Evolutionary conservation across 2,113 vertebrate genomes (phyloP), one percentile per base, ranked within the genome.

Genomic region (Myodes glareolus): DNA sequence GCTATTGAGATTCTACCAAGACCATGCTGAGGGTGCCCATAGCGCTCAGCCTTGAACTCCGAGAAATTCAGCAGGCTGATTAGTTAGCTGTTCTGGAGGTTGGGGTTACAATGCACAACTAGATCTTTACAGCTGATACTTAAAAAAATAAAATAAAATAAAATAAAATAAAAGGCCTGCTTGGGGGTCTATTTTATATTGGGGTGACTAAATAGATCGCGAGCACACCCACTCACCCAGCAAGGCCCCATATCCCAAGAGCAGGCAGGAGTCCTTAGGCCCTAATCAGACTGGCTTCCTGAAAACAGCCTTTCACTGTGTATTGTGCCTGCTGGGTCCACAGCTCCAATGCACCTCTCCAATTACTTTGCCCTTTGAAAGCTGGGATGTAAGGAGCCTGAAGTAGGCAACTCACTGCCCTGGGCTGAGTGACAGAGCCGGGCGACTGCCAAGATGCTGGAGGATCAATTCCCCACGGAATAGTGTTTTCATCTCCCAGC

Each of bases 351-450:
- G 7, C 47, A 0, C 42, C 89, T 97, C 97, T 96, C 96, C 96
- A 58, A 70, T 96, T 95, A 92, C 97, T 78, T 61, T 27, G 92
- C 33, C 75, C 96, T 97, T 97, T 95, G 95, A 95, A 88, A 96
- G 75, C 55, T 0, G 0, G 92, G 94, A 93, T 85, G 78, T 55
- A 31, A 76, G 47, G 88, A 96, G 90, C 63, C 78, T 0, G 0
- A 36, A 85, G 88, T 47, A 73, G 80, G 75, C 33, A 47, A 70
- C 91, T 80, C 55, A 0, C 55, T 42, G 52, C 95, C 95, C 25
- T 9, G 67, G 85, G 65, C 94, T 33, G 36, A 87, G 47, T 23
- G 52, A 95, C 92, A 72, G 91, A 78, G 86, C 27, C 0, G 77
- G 31, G 91, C 52, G 81, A 85, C 91, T 67, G 81, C 91, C 97